These are phyloP conservation scores for Gryon sp. DNA, from an alignment of 1,140 invertebrate species.

Conservation along the genomic window DNA sequence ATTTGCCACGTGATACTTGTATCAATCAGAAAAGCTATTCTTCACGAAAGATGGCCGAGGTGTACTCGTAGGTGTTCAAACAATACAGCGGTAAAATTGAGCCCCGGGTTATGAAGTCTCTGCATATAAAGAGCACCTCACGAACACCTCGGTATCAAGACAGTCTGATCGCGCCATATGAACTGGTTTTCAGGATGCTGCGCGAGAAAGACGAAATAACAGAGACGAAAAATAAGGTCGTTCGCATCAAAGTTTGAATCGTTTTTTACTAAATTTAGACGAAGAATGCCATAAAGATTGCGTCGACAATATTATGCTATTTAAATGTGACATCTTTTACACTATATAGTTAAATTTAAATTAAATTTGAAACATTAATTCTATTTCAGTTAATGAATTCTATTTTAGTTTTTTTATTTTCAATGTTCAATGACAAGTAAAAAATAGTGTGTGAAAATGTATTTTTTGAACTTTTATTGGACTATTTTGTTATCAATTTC, in stretches of 20 bases:
- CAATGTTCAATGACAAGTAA: no score
- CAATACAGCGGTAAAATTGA: slow-evolving; percentile 40
- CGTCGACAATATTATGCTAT: no score
- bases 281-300: slow-evolving; percentile 1
- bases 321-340: no score
- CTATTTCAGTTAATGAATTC: no score
- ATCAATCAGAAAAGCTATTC: slow-evolving; percentile 24
- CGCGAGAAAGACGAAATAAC: slow-evolving; percentile 34
- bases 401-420: no score
- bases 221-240: slow-evolving; percentile 63
- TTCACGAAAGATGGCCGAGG: slow-evolving; percentile 6
- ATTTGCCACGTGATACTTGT: slow-evolving; percentile 50
- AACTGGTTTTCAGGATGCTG: slow-evolving; percentile 71
- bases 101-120: slow-evolving; percentile 21
- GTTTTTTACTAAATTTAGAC: slow-evolving; percentile 58
- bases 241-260: slow-evolving; percentile 70
- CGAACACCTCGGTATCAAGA: slow-evolving; percentile 64
- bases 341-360: no score
- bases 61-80: slow-evolving; percentile 43
- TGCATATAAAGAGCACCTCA: slow-evolving; percentile 67
- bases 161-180: slow-evolving; percentile 66
- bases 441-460: not conserved
- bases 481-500: no score
- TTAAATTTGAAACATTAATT: no score
- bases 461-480: no score